Evolutionary conservation across 2,888 invertebrate species (phyloP).

Genomic region (Eremobia ochroleuca): DNA sequence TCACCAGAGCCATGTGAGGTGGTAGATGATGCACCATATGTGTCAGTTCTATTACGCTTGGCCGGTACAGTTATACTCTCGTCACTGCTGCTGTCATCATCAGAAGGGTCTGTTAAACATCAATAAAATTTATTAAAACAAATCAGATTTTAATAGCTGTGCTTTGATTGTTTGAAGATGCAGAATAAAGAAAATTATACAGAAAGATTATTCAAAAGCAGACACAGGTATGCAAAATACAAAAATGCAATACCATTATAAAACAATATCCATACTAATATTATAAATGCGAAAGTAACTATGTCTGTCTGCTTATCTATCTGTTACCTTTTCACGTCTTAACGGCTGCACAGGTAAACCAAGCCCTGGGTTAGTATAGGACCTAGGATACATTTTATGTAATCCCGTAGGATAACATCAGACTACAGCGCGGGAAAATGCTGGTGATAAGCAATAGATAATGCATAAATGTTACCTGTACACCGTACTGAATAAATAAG

Average conservation of each 20-base stretch:
- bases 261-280: background rate
- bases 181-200: background rate
- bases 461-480: background rate
- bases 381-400: background rate
- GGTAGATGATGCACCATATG: conserved; percentile 86
- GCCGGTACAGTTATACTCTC: conserved; percentile 77
- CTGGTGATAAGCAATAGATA: background rate
- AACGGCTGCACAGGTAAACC: background rate
- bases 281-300: background rate
- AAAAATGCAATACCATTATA: background rate
- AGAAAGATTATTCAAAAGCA: background rate
- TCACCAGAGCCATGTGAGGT: conserved; percentile 87
- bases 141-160: background rate
- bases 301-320: too few species aligned
- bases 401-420: background rate
- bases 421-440: background rate
- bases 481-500: background rate
- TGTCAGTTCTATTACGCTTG: conserved; percentile 82
- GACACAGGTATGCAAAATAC: background rate
- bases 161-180: background rate
- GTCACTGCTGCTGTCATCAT: conserved; percentile 86
- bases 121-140: background rate
- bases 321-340: background rate
- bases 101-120: conserved; percentile 76
- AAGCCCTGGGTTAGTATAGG: background rate